These are phyloP conservation scores for Apis cerana DNA, from an alignment of 1,140 invertebrate genomes.

Conservation along the genomic window DNA sequence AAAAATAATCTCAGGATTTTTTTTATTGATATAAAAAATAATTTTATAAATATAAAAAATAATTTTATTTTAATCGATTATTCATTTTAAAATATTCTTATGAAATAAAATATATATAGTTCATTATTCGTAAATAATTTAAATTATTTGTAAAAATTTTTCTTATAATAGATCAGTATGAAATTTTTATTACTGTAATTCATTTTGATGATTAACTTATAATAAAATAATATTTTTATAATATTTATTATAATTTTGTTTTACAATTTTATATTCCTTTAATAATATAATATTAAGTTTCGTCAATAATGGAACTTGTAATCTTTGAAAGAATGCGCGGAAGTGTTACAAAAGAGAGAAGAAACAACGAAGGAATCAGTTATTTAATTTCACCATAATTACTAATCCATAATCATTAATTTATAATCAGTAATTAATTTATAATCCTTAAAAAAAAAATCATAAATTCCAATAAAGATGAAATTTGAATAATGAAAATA, in stretches of 20 bases:
- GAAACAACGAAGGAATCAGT: slow-evolving; percentile 1
- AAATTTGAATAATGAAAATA: not conserved
- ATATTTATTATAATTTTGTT: not conserved
- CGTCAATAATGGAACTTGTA: not conserved
- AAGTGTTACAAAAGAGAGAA: slow-evolving; percentile 4
- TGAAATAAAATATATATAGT: too few relatives aligned
- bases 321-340: not conserved
- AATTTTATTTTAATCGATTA: too few relatives aligned
- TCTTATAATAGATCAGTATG: too few relatives aligned
- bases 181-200: not conserved
- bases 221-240: not conserved
- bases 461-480: not conserved
- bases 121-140: too few relatives aligned
- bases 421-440: too few relatives aligned
- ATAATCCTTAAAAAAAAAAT: not conserved
- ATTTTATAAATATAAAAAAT: too few relatives aligned
- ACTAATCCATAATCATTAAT: not conserved
- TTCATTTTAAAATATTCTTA: too few relatives aligned
- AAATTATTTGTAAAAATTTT: too few relatives aligned
- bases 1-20: too few relatives aligned
- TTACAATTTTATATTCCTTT: not conserved
- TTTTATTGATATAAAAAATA: too few relatives aligned
- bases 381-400: not conserved
- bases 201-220: not conserved
- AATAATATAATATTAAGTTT: not conserved